A percentile compares a stretch with the other conserved stretches of the same genome.
These are phyloP conservation scores for Ptilodon capucinus DNA, from an alignment of 2,888 invertebrate genomes.

Conservation along the genomic window DNA sequence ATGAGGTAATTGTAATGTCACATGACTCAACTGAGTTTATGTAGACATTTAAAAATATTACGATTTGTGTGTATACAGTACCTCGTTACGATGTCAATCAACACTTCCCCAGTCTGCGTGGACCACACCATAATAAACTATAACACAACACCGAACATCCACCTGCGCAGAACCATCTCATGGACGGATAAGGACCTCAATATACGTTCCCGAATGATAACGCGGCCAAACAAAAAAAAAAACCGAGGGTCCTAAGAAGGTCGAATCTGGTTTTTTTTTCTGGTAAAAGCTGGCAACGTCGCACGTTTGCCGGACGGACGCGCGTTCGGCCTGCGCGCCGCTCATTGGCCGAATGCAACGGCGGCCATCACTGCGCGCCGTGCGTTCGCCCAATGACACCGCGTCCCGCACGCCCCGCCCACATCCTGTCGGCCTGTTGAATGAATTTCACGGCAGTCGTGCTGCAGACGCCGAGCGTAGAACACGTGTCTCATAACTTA, in stretches of 20 bases:
- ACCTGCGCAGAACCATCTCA: conserved; percentile 74
- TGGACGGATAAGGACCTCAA: conserved; percentile 71
- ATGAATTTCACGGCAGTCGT: conserved; percentile 74
- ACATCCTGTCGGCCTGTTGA: conserved; percentile 75
- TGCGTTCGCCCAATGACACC: conserved; percentile 70
- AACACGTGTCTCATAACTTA: conserved; percentile 40
- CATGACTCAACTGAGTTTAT: conserved; percentile 41
- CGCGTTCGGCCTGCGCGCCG: conserved; percentile 76
- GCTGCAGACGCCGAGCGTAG: conserved; percentile 44
- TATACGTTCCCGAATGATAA: conserved; percentile 78
- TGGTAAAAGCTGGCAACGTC: conserved; percentile 78
- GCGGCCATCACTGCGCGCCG: conserved; percentile 75
- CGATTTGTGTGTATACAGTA: conserved; percentile 46
- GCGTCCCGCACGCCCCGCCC: conserved; percentile 81
- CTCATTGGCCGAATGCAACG: conserved; percentile 78
- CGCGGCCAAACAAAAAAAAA: conserved; percentile 79
- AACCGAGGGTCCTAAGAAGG: conserved; percentile 81
- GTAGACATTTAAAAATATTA: conserved; percentile 36
- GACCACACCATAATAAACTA: conserved; percentile 81
- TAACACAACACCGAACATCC: conserved; percentile 65
- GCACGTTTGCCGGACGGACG: conserved; percentile 72
- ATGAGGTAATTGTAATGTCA: conserved; percentile 42
- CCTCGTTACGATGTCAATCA: conserved; percentile 78
- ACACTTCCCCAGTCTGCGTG: conserved; percentile 74
- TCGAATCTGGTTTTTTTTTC: conserved; percentile 81